Evolutionary conservation across 2,113 vertebrate species (phyloP), one percentile per base, ranked within the genome.

Genomic region (Miniopterus natalensis): DNA sequence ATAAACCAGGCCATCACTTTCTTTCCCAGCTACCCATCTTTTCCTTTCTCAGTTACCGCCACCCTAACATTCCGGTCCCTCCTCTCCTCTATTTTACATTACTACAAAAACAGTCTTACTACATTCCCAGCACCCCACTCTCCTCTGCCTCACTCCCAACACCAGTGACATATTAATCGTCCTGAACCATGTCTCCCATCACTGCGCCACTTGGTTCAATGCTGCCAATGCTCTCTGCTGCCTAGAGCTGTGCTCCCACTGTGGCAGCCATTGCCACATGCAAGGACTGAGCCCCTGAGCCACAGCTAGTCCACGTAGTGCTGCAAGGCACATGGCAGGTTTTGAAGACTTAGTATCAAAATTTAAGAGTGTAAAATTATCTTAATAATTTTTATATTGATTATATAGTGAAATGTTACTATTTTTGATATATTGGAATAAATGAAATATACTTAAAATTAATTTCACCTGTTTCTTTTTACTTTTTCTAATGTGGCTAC

Each of bases 221-320:
- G 51, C 45, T 63, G 74, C 79, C 15, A 9, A 4, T 25, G 63
- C 53, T 65, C 49, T 42, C n/a, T 51, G 14, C 9, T 42, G 42
- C 40, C 61, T 14, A 59, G 4, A 11, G 55, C 59, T 45, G 2
- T 31, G n/a, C 21, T n/a, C 51, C 25, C 65, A 27, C 13, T 8
- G 21, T 4, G 20, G 51, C 0, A 6, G 61, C 84, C 6, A 17
- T 1, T 1, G 6, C 8, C 53, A 0, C 12, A 2, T 1, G 27
- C 10, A 47, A 18, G 29, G 21, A 0, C 0, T 7, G 29, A 10
- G 51, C 61, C 45, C 27, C 80, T 6, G 14, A 55, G 66, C 29
- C 14, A 1, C 14, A 31, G 79, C 10, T 23, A 25, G 42, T 77
- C 49, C n/a, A n/a, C 6, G 29, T 0, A 11, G 42, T 25, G 47